Conservation (phyloP, 2,797 vertebrate genomes). For the Chiroxiphia lanceolata region DNA sequence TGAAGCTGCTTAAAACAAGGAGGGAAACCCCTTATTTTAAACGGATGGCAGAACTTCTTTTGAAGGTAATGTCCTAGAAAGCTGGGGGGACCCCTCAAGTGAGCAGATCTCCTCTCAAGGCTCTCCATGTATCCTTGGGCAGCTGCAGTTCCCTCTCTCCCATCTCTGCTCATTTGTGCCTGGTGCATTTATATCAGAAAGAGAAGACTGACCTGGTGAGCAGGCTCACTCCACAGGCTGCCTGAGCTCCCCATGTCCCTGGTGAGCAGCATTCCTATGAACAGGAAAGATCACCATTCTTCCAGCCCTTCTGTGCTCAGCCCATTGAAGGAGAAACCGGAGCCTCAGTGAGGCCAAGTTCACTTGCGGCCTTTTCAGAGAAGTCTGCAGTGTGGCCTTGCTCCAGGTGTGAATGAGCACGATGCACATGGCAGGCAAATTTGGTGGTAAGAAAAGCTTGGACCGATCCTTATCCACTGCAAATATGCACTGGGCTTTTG, state of each 20-base stretch:
- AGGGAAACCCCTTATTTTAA: not conserved
- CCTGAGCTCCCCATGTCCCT: not conserved
- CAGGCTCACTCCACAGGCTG: not conserved
- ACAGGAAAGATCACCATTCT: accelerated
- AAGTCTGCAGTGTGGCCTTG: not conserved
- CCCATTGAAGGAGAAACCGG: not conserved
- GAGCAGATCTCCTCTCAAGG: not conserved
- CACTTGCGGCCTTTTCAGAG: not conserved
- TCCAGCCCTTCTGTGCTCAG: not conserved
- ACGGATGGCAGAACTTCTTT: not conserved
- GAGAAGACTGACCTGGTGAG: not conserved
- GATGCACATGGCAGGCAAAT: not conserved
- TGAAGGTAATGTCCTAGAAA: not conserved
- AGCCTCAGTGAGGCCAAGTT: not conserved
- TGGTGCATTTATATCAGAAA: not conserved
- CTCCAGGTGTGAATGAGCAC: no score
- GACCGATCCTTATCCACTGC: not conserved
- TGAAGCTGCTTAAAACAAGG: not conserved
- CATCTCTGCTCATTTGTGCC: accelerated
- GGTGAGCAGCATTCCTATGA: accelerated
- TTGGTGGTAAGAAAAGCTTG: not conserved
- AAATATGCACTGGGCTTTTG: not conserved
- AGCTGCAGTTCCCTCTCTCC: not conserved
- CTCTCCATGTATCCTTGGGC: not conserved
- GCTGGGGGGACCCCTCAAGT: not conserved